Conservation (phyloP, 2,797 vertebrate species). For the Rhinophrynus dorsalis region DNA sequence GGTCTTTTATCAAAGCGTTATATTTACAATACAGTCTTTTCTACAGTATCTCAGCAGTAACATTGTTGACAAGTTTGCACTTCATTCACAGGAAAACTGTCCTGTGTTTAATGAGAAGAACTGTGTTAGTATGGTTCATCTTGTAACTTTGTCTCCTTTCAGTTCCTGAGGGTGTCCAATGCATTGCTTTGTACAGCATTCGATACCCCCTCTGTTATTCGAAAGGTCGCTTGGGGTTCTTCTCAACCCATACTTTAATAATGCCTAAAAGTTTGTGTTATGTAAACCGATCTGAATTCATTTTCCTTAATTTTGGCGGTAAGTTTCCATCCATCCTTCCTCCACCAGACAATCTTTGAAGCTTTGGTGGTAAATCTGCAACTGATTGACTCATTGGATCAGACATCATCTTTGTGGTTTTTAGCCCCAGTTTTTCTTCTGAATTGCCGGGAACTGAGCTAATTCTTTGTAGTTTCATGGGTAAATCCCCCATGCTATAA, state of each 20-base stretch:
- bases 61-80: constrained; percentile 62
- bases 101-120: constrained; percentile 58
- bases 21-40: constrained; percentile 63
- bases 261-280: constrained; percentile 66
- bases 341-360: constrained; percentile 90
- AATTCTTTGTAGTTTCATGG: constrained; percentile 97
- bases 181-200: too few species aligned
- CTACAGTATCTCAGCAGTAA: constrained; percentile 28
- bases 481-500: constrained; percentile 94
- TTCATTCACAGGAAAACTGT: constrained; percentile 65
- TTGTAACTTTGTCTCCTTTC: constrained; percentile 51
- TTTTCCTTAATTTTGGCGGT: constrained; percentile 95
- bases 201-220: too few species aligned
- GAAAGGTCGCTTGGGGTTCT: too few species aligned
- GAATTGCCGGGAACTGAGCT: constrained; percentile 96
- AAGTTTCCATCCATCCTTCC: constrained; percentile 93
- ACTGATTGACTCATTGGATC: constrained; percentile 97
- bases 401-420: constrained; percentile 82
- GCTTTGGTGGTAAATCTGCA: constrained; percentile 95
- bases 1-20: constrained; percentile 69
- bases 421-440: constrained; percentile 88
- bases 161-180: too few species aligned
- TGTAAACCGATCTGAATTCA: constrained; percentile 98
- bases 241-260: constrained; percentile 51
- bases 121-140: constrained; percentile 35